Evolutionary conservation across 2,888 invertebrate genomes (phyloP).

Genomic region (Kuschelorhynchus macadamiae): DNA sequence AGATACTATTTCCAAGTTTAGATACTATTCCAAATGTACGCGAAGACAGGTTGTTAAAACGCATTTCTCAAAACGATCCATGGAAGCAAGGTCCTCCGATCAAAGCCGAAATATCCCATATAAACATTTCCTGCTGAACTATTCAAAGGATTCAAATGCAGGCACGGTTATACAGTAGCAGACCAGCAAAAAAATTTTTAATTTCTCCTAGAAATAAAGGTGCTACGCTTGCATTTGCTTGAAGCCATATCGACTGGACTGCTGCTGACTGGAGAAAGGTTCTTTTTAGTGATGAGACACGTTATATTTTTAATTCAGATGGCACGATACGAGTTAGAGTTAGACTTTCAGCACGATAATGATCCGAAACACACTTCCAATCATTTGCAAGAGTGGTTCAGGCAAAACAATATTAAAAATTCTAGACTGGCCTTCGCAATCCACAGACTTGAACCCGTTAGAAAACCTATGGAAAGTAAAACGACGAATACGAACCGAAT

Average conservation of each 20-base stretch:
- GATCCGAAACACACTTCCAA: conserved; percentile 1
- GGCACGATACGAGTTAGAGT: background rate
- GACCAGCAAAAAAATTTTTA: too few relatives aligned
- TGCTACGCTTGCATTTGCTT: too few relatives aligned
- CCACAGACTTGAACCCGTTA: too few relatives aligned
- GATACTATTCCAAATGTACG: background rate
- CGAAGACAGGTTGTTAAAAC: conserved; percentile 5
- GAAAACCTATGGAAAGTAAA: background rate
- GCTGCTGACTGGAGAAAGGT: too few relatives aligned
- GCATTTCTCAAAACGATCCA: conserved; percentile 2
- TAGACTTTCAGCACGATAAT: conserved; percentile 4
- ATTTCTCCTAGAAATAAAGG: too few relatives aligned
- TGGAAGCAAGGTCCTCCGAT: background rate
- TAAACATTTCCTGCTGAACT: background rate
- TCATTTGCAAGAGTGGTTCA: conserved; percentile 1
- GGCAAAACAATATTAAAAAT: background rate
- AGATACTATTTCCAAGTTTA: background rate
- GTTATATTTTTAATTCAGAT: too few relatives aligned
- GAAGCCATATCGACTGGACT: too few relatives aligned
- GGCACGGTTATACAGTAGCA: too few relatives aligned
- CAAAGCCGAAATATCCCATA: background rate
- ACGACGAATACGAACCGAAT: background rate
- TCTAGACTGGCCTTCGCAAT: background rate
- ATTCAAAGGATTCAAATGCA: too few relatives aligned
- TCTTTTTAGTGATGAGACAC: too few relatives aligned